Conservation (phyloP, 2,888 invertebrate species). For the Pachymerium ferrugineum region DNA sequence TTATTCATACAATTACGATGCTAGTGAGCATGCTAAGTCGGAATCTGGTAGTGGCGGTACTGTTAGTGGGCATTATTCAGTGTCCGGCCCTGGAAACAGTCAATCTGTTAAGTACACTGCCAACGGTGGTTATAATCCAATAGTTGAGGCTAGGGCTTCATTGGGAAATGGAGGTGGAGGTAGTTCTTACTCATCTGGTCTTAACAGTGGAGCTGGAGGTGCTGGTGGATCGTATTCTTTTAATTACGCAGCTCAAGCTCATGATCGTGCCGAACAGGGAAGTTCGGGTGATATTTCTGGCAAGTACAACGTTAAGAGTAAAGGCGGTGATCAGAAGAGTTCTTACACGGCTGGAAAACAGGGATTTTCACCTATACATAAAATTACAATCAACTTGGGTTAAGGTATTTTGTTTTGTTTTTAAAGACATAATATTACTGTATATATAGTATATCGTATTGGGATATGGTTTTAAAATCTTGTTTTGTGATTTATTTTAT, state of each 20-base stretch:
- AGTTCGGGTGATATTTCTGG: neutral
- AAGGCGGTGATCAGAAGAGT: neutral
- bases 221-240: neutral
- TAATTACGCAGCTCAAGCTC: neutral
- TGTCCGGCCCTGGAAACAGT: too few species aligned
- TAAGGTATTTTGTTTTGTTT: neutral
- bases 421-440: neutral
- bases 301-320: neutral
- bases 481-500: neutral
- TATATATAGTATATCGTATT: neutral
- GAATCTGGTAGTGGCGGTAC: neutral
- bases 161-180: neutral
- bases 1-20: neutral
- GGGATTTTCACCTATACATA: conserved; percentile 23
- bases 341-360: conserved; percentile 7
- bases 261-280: neutral
- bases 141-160: neutral
- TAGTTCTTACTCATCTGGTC: neutral
- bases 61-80: too few species aligned
- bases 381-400: neutral
- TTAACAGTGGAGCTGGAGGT: conserved; percentile 6
- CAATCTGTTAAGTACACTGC: neutral
- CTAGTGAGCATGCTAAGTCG: neutral
- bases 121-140: conserved; percentile 1
- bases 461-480: neutral